phyloP scores from a whole-genome alignment of 2,888 invertebrate genomes.

The Aromia moschata region DNA sequence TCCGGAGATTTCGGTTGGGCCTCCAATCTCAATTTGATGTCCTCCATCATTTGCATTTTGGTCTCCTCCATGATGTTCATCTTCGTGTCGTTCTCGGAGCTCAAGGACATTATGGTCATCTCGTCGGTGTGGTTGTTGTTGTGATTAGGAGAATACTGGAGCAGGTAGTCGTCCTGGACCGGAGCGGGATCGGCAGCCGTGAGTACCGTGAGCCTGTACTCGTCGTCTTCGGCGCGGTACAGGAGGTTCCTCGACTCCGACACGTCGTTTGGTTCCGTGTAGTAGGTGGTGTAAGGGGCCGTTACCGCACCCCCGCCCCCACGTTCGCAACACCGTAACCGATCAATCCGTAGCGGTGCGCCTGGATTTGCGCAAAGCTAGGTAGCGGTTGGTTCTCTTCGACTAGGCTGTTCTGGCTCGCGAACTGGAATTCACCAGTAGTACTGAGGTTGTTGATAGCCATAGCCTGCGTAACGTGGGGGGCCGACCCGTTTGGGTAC shows the following conservation, averaged over 20 bases:
- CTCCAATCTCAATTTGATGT: slow-evolving; percentile 46
- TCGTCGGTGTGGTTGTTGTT: slow-evolving; percentile 39
- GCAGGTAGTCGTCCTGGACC: slow-evolving; percentile 41
- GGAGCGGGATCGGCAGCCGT: slow-evolving; percentile 54
- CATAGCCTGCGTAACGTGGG: slow-evolving; percentile 81
- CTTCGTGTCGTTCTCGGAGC: slow-evolving; percentile 33
- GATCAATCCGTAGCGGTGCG: slow-evolving; percentile 63
- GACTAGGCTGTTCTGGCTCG: slow-evolving; percentile 53
- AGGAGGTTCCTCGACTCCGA: slow-evolving; percentile 46
- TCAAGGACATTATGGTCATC: slow-evolving; percentile 33
- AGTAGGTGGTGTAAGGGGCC: slow-evolving; percentile 56
- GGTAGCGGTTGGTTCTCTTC: slow-evolving; percentile 66
- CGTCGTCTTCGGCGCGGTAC: slow-evolving; percentile 45
- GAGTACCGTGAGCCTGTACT: slow-evolving; percentile 62
- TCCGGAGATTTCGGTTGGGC: slow-evolving; percentile 54
- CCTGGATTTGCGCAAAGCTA: slow-evolving; percentile 73
- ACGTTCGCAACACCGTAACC: slow-evolving; percentile 71
- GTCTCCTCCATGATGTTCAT: slow-evolving; percentile 33
- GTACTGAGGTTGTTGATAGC: slow-evolving; percentile 78
- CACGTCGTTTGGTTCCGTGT: slow-evolving; percentile 31
- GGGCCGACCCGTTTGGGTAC: slow-evolving; percentile 88
- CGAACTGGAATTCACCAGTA: slow-evolving; percentile 76
- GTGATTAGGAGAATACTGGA: slow-evolving; percentile 26
- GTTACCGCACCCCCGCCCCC: slow-evolving; percentile 73
- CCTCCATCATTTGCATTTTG: slow-evolving; percentile 61